Base-by-base conservation (phyloP, 37 sponge, comb jelly and placozoan genomes). In the Sycon ciliatum region DNA sequence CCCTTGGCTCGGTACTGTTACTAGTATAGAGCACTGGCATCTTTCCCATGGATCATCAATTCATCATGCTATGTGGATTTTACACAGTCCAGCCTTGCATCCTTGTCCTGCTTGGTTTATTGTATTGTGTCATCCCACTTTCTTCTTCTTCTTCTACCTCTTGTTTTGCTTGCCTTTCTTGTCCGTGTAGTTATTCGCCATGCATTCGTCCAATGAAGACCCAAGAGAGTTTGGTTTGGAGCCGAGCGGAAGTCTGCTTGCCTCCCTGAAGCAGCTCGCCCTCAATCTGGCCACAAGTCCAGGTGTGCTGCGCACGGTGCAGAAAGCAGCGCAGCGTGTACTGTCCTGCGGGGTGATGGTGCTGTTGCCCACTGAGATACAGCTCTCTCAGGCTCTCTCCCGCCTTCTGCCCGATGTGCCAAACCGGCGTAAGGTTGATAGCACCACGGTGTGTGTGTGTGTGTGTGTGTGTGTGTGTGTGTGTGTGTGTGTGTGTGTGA, bases 361-460 rank as follows among this genome's bases (percentile, higher is more conserved):
- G 1, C 75, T 94, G 31, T 65, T 94, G 42, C 87, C 91, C 32
- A 90, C 85, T 36, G 95, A 84, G 46, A 73, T 81, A 1, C 91
- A 89, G 71, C 81, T 91, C 72, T 91, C 91, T 30, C 76, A 73
- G 67, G 75, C 88, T 1, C 72, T 93, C 29, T 80, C 81, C 22
- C 62, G 42, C 1, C 65, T 90, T n/a, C 73, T 89, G 26, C 86
- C 83, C n/a, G n/a, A n/a, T n/a, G n/a, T n/a, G n/a, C n/a, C n/a
- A n/a, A n/a, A n/a, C n/a, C n/a, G n/a, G n/a, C n/a, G n/a, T n/a
- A n/a, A n/a, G n/a, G n/a, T n/a, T n/a, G n/a, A n/a, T n/a, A n/a
- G n/a, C n/a, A n/a, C n/a, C n/a, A n/a, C n/a, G n/a, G n/a, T n/a
- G n/a, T n/a, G n/a, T 42, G 49, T 42, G 9, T 9, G 13, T 13